Conservation (phyloP, 2,888 invertebrate species). For the Drosophila buzzatii region DNA sequence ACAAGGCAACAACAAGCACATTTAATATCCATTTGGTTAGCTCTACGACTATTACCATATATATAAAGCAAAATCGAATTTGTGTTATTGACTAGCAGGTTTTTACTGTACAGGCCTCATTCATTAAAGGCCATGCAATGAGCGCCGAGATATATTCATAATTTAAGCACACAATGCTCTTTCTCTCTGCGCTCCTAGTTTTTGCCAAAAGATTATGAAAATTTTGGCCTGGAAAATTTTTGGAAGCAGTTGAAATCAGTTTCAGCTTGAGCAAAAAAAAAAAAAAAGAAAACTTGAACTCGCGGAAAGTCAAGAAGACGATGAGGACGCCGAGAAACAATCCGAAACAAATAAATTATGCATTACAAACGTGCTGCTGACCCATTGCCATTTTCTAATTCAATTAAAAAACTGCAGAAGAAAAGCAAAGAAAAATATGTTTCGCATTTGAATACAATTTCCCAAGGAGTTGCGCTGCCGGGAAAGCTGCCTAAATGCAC, state of each 20-base stretch:
- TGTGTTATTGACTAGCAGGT: conserved; percentile 10
- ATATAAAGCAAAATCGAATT: conserved; percentile 42
- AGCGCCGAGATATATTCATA: conserved; percentile 50
- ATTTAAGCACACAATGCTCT: conserved; percentile 68
- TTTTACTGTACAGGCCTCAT: conserved; percentile 47
- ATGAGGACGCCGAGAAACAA: conserved; percentile 33
- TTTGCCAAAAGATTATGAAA: conserved; percentile 83
- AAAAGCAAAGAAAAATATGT: conserved; percentile 22
- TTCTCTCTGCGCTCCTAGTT: conserved; percentile 58
- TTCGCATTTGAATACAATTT: conserved; percentile 76
- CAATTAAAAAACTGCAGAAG: conserved; percentile 69
- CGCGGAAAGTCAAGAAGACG: conserved; percentile 18
- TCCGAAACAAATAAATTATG: conserved; percentile 74
- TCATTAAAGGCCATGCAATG: conserved; percentile 54
- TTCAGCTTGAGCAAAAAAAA: conserved; percentile 20
- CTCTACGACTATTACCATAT: conserved; percentile 35
- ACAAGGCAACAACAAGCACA: neutral
- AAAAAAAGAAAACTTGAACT: conserved; percentile 44
- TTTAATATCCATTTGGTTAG: conserved; percentile 36
- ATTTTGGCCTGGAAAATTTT: conserved; percentile 80
- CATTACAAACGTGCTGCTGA: conserved; percentile 82
- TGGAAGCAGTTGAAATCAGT: conserved; percentile 50
- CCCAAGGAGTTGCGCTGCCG: conserved; percentile 65
- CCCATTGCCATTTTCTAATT: conserved; percentile 81
- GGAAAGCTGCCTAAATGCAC: conserved; percentile 70